These are phyloP conservation scores for Ophion slaviceki DNA, from an alignment of 2,888 invertebrate genomes.

Conservation along the genomic window DNA sequence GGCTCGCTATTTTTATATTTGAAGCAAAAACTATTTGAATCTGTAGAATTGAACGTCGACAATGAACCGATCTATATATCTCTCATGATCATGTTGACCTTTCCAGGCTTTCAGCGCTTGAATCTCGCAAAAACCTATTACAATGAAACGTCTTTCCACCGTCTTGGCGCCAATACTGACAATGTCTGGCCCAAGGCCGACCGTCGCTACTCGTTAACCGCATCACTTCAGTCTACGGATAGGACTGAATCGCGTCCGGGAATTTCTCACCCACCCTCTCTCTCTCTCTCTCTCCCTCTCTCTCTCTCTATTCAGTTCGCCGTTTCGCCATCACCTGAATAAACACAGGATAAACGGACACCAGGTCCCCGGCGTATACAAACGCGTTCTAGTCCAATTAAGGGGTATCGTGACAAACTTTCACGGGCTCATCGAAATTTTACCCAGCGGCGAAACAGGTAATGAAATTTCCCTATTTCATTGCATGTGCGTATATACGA, in stretches of 20 bases:
- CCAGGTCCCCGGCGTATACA: slow-evolving; percentile 27
- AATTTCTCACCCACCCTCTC: slow-evolving; percentile 45
- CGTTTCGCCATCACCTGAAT: slow-evolving; percentile 23
- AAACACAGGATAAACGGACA: slow-evolving; percentile 38
- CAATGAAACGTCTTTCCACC: slow-evolving; percentile 9
- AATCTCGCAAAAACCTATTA: slow-evolving; percentile 20
- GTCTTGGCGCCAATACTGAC: background rate
- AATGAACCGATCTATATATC: background rate
- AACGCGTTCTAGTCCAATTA: slow-evolving; percentile 58
- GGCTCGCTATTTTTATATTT: background rate
- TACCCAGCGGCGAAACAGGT: background rate
- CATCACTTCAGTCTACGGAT: slow-evolving; percentile 39
- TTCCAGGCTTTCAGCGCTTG: background rate
- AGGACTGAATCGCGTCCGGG: slow-evolving; percentile 57
- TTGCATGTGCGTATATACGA: background rate
- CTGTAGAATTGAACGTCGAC: background rate
- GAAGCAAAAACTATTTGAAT: background rate
- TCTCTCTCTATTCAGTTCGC: background rate
- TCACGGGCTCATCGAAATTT: slow-evolving; percentile 41
- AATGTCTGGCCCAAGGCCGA: slow-evolving; percentile 46
- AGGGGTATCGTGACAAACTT: slow-evolving; percentile 29
- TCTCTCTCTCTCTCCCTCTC: slow-evolving; percentile 27
- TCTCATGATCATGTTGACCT: slow-evolving; percentile 6
- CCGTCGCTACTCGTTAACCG: slow-evolving; percentile 44
- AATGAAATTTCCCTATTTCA: background rate